Evolutionary conservation across 2,113 vertebrate species (phyloP), one percentile per base, ranked within the genome.

Genomic region (Tinamus guttatus): DNA sequence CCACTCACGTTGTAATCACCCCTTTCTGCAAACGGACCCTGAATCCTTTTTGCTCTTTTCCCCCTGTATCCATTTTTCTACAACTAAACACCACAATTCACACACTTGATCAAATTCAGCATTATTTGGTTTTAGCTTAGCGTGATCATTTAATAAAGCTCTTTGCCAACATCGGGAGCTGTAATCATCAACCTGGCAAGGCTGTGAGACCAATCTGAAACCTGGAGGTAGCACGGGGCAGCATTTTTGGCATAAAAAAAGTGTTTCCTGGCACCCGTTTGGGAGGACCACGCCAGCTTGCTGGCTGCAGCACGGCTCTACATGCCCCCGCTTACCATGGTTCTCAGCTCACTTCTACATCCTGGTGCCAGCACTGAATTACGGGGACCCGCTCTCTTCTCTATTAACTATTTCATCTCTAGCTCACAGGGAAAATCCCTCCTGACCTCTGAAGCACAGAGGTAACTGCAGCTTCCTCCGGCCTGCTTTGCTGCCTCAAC

Each of bases 241-340:
- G 40, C 20, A 70, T 24, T 25, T 10, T 56, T 30, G 49, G 49
- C 49, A 49, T 21, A 22, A 49, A 49, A 24, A 5, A 4, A 11
- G 9, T 38, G 6, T 41, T 40, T 65, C 20, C 65, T 65, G 34
- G 60, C 45, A n/a, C 32, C 11, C 17, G 28, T 34, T 64, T 30
- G 30, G 13, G 24, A 60, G 24, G 3, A 4, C 20, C 3, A 5
- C 6, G 12, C 38, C 54, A 17, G 15, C 0, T 58, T 41, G 40
- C 8, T 47, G 47, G 7, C 27, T 22, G 38, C 21, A 12, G 11
- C 4, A 17, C 27, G 69, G 34, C 18, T 40, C 40, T 7, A 20
- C 2, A 0, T 7, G 38, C 7, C 11, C 36, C 5, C 0, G 0
- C 24, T 51, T 54, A n/a, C 20, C 32, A 14, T 9, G 2, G 1